phyloP scores from a whole-genome alignment of 2,888 invertebrate species.

The Drosophila subquinaria region DNA sequence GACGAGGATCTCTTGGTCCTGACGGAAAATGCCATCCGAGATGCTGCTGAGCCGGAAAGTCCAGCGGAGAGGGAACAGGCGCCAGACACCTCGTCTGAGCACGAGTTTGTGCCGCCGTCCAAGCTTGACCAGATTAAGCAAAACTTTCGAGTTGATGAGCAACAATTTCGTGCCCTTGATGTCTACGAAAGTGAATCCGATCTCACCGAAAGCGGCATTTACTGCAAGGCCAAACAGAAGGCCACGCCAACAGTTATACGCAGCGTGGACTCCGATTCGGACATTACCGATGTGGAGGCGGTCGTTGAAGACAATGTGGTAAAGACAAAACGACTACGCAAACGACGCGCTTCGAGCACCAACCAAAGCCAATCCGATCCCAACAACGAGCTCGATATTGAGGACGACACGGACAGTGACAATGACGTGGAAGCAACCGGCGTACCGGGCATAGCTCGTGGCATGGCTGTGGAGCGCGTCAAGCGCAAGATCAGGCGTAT shows the following conservation, averaged over 20 bases:
- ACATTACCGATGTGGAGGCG: conserved; percentile 57
- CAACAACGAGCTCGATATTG: conserved; percentile 49
- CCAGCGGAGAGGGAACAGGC: conserved; percentile 1
- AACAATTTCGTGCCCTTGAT: conserved; percentile 86
- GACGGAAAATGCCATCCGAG: conserved; percentile 69
- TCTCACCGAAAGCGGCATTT: conserved; percentile 84
- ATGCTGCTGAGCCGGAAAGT: conserved; percentile 36
- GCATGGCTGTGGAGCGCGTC: conserved; percentile 81
- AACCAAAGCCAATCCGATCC: conserved; percentile 74
- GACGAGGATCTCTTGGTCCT: conserved; percentile 82
- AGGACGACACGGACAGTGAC: conserved; percentile 53
- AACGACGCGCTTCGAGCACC: conserved; percentile 81
- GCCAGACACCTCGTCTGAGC: conserved; percentile 56
- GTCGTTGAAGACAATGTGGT: conserved; percentile 44
- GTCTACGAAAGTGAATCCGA: conserved; percentile 88
- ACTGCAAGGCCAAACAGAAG: conserved; percentile 73
- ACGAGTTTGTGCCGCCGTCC: conserved; percentile 72
- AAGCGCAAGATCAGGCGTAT: conserved; percentile 63
- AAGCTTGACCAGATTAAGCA: conserved; percentile 56
- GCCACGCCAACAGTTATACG: conserved; percentile 74
- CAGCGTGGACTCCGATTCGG: conserved; percentile 70
- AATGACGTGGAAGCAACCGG: conserved; percentile 64
- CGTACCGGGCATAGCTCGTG: conserved; percentile 80
- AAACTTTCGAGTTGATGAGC: conserved; percentile 84
- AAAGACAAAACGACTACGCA: conserved; percentile 82